Percentiles rank a stretch among this genome's conserved stretches.
phyloP scores from a whole-genome alignment of 2,888 invertebrate species.

The Metellina segmentata region DNA sequence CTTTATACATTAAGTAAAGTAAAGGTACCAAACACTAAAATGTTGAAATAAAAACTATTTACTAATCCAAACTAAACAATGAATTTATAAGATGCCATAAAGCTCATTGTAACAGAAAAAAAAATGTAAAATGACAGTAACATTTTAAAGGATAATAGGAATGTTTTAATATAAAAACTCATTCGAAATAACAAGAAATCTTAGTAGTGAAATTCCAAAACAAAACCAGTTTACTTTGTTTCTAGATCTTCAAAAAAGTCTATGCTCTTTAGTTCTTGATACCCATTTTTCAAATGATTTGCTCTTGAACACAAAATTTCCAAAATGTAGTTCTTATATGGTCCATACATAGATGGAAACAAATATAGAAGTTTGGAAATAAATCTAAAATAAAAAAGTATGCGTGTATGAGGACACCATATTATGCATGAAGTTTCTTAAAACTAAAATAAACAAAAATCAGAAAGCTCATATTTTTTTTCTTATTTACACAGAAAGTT shows the following conservation, averaged over 20 bases:
- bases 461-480: too few species aligned
- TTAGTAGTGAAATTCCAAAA: too few species aligned
- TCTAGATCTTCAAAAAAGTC: constrained; percentile 65
- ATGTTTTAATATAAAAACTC: too few species aligned
- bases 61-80: too few species aligned
- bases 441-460: not conserved
- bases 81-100: too few species aligned
- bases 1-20: too few species aligned
- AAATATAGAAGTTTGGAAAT: constrained; percentile 52
- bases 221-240: constrained; percentile 39
- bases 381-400: constrained; percentile 47
- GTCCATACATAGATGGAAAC: constrained; percentile 51
- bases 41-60: too few species aligned
- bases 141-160: too few species aligned
- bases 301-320: constrained; percentile 61
- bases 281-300: constrained; percentile 53
- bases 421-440: not conserved
- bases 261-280: constrained; percentile 55
- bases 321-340: constrained; percentile 59
- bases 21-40: too few species aligned
- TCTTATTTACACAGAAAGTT: not conserved
- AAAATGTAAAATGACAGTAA: too few species aligned
- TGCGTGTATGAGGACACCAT: not conserved
- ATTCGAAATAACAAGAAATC: too few species aligned
- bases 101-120: too few species aligned